Evolutionary conservation across 2,113 vertebrate genomes (phyloP).

Genomic region (Mesocricetus auratus): DNA sequence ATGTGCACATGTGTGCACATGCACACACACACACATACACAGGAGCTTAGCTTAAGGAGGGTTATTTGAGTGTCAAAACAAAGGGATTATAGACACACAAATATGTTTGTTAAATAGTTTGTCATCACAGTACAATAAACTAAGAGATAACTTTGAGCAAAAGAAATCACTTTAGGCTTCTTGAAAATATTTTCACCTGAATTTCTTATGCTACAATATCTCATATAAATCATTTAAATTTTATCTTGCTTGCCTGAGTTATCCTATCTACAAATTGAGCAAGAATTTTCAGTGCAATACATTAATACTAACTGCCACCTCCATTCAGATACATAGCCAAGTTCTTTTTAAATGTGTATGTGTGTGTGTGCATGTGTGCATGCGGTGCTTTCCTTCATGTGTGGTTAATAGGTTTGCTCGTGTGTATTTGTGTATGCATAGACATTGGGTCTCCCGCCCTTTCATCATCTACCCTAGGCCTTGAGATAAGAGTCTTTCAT

Average conservation of each 20-base stretch:
- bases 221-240: slow-evolving; percentile 21
- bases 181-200: slow-evolving; percentile 2
- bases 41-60: neutral
- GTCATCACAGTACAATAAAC: slow-evolving; percentile 19
- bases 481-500: neutral
- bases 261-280: neutral
- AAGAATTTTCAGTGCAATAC: neutral
- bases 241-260: neutral
- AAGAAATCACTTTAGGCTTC: neutral
- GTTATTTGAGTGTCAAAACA: slow-evolving; percentile 34
- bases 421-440: neutral
- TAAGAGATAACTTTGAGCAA: neutral
- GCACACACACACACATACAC: neutral
- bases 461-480: neutral
- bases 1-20: neutral
- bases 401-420: neutral
- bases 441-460: neutral
- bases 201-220: neutral
- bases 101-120: neutral
- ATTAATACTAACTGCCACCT: neutral
- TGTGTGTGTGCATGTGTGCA: neutral
- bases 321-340: neutral
- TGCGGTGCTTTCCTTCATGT: neutral
- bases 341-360: neutral
- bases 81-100: slow-evolving; percentile 34